A percentile compares a stretch with the other conserved stretches of the same genome.
Evolutionary conservation across 2,888 invertebrate genomes (phyloP).

Genomic region (Callinectes sapidus): DNA sequence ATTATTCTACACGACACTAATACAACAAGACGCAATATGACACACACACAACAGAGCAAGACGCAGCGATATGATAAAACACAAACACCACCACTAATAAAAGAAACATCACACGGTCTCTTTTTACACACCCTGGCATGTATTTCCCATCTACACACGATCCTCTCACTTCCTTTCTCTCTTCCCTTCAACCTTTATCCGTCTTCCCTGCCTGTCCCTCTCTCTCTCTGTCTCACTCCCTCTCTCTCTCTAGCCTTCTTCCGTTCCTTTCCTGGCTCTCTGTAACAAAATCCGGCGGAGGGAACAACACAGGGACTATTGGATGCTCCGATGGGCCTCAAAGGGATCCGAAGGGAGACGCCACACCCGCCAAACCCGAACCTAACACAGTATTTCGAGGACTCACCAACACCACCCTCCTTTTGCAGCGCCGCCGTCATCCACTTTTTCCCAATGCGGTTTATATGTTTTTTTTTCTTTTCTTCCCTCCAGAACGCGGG

Average conservation of each 20-base stretch:
- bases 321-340: not conserved
- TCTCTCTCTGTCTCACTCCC: not conserved
- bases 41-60: not conserved
- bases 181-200: not conserved
- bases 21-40: too few relatives aligned
- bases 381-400: not conserved
- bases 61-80: not conserved
- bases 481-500: not conserved
- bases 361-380: not conserved
- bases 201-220: not conserved
- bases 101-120: not conserved
- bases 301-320: not conserved
- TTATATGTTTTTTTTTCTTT: not conserved
- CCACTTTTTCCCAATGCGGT: not conserved
- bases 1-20: too few relatives aligned
- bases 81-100: not conserved
- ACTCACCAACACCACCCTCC: not conserved
- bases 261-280: not conserved
- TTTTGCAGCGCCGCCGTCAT: not conserved
- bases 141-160: not conserved
- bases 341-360: not conserved
- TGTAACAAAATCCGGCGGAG: constrained; percentile 6
- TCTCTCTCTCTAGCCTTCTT: not conserved
- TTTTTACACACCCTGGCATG: not conserved
- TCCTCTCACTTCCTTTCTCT: not conserved